Conservation (phyloP, 2,113 vertebrate species). For the Syrmaticus mikado region DNA sequence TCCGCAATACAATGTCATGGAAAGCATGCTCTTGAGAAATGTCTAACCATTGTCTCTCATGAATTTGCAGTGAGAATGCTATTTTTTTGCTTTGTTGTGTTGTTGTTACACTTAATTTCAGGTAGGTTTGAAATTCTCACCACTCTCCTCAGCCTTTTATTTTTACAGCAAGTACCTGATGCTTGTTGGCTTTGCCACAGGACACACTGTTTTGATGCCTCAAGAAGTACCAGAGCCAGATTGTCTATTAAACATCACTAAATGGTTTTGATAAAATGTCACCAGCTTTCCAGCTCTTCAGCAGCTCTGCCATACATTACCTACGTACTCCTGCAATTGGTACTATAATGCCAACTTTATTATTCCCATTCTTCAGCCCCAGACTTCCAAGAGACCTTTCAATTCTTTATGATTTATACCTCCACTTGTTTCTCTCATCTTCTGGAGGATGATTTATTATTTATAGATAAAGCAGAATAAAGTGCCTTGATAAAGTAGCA, state of each 20-base stretch:
- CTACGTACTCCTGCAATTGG: not conserved
- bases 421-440: not conserved
- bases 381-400: not conserved
- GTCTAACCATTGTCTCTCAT: not conserved
- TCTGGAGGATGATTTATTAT: not conserved
- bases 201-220: not conserved
- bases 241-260: not conserved
- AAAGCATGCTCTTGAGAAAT: not conserved
- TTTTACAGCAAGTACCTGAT: not conserved
- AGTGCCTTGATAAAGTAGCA: not conserved
- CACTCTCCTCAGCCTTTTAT: not conserved
- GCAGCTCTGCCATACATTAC: not conserved
- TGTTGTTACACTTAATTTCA: not conserved
- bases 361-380: not conserved
- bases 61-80: not conserved
- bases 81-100: not conserved
- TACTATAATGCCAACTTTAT: not conserved
- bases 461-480: not conserved
- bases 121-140: not conserved
- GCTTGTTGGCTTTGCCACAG: not conserved
- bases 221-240: not conserved
- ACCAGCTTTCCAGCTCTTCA: not conserved
- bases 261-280: not conserved
- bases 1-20: not conserved
- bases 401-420: not conserved